Conservation (phyloP, 2,797 vertebrate species). For the Benthosema pterotum region DNA sequence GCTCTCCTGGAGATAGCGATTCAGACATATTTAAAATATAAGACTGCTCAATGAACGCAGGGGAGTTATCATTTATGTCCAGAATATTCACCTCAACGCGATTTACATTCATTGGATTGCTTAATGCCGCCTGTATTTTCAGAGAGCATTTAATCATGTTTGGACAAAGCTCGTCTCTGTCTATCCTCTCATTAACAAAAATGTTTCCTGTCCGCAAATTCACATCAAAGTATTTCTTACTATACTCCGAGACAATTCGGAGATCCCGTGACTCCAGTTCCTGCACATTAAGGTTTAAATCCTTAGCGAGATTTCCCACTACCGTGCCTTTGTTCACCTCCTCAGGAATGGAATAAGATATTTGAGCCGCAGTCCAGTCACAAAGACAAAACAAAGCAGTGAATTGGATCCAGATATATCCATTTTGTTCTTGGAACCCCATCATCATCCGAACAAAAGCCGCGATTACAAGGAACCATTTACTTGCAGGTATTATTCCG, state of each 20-base stretch:
- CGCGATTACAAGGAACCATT: background rate
- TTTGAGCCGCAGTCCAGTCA: constrained; percentile 56
- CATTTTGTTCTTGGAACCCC: constrained; percentile 2
- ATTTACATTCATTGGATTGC: constrained; percentile 73
- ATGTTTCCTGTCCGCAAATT: constrained; percentile 68
- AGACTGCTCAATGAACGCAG: constrained; percentile 39
- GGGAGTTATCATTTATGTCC: constrained; percentile 77
- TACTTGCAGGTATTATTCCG: too few relatives aligned
- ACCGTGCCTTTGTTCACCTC: constrained; percentile 79
- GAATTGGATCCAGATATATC: constrained; percentile 18
- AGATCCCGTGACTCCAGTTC: constrained; percentile 67
- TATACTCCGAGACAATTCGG: constrained; percentile 67
- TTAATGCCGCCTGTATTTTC: constrained; percentile 75
- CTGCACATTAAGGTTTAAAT: constrained; percentile 69
- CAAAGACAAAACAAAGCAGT: constrained; percentile 40
- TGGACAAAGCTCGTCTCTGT: constrained; percentile 75
- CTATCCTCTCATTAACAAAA: constrained; percentile 69
- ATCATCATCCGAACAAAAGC: constrained; percentile 30
- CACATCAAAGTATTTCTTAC: constrained; percentile 68
- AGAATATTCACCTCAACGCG: constrained; percentile 73
- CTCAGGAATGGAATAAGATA: constrained; percentile 80
- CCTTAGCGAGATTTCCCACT: constrained; percentile 79
- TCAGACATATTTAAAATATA: constrained; percentile 74
- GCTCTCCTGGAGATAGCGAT: constrained; percentile 55
- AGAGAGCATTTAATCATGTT: constrained; percentile 64